Conservation (phyloP, 2,888 invertebrate genomes). For the Patella caerulea region DNA sequence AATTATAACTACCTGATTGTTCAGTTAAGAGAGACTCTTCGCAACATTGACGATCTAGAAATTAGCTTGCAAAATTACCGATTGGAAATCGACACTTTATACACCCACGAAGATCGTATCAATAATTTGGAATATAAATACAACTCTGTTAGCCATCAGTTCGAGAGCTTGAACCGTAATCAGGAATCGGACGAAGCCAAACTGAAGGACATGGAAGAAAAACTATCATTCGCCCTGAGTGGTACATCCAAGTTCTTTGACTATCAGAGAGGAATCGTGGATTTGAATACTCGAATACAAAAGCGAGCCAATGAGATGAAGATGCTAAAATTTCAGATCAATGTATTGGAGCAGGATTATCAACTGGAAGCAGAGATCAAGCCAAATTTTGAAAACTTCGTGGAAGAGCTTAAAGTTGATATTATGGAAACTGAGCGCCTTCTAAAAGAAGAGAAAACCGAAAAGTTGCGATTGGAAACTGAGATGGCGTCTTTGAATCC, state of each 20-base stretch:
- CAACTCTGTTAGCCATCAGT: slow-evolving; percentile 39
- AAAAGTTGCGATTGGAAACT: slow-evolving; percentile 22
- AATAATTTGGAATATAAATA: slow-evolving; percentile 10
- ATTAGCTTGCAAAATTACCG: slow-evolving; percentile 36
- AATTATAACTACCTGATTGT: not conserved
- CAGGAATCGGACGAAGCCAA: slow-evolving; percentile 25
- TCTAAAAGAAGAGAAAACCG: slow-evolving; percentile 16
- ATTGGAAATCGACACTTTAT: slow-evolving; percentile 39
- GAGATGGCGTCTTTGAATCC: not conserved
- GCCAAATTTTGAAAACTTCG: slow-evolving; percentile 61
- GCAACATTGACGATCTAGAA: slow-evolving; percentile 43
- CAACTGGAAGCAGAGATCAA: slow-evolving; percentile 56
- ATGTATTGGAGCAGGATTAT: slow-evolving; percentile 57
- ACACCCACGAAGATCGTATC: slow-evolving; percentile 41
- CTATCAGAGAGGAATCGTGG: not conserved
- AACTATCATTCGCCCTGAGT: slow-evolving; percentile 24
- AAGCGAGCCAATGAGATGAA: slow-evolving; percentile 44
- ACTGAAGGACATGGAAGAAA: slow-evolving; percentile 26
- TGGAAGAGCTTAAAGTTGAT: slow-evolving; percentile 49
- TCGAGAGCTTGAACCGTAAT: slow-evolving; percentile 41
- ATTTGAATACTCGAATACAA: not conserved
- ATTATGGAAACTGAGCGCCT: slow-evolving; percentile 36
- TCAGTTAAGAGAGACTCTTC: slow-evolving; percentile 37
- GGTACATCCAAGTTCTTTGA: slow-evolving; percentile 29
- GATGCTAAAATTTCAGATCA: slow-evolving; percentile 55